phyloP scores from a whole-genome alignment of 2,797 vertebrate genomes.

The Pseudochromis fuscus region DNA sequence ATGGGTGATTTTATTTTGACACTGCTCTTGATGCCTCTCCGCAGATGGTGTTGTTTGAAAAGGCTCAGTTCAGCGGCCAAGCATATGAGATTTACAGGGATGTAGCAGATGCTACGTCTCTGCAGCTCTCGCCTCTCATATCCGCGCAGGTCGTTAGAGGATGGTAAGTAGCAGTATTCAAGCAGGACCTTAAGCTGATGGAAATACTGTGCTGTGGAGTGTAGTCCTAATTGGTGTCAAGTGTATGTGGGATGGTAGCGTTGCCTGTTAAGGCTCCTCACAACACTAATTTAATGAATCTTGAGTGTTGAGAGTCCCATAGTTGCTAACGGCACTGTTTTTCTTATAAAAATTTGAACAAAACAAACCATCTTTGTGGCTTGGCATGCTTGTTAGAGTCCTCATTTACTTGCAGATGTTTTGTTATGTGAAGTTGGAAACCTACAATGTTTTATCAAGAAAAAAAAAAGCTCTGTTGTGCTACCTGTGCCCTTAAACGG shows the following conservation, averaged over 20 bases:
- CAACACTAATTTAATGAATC: constrained; percentile 18
- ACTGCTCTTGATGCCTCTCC: constrained; percentile 25
- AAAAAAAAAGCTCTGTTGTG: background rate
- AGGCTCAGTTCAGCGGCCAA: constrained; percentile 82
- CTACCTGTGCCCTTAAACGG: background rate
- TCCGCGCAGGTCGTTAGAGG: constrained; percentile 91
- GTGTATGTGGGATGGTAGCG: constrained; percentile 1
- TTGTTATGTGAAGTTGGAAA: no score
- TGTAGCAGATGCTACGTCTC: constrained; percentile 86
- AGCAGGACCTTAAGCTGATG: background rate
- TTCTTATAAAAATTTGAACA: background rate
- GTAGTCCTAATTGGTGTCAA: constrained; percentile 29
- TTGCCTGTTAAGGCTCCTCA: constrained; percentile 3
- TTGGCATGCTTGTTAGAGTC: no score
- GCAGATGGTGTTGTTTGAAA: constrained; percentile 90
- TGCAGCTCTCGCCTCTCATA: constrained; percentile 88
- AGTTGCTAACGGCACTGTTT: background rate
- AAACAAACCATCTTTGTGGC: background rate
- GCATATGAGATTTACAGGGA: constrained; percentile 89
- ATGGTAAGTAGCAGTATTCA: constrained; percentile 86
- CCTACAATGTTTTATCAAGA: no score
- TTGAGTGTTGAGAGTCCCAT: constrained; percentile 1
- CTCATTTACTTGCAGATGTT: no score
- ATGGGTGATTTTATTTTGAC: constrained; percentile 8
- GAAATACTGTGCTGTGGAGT: constrained; percentile 1